phyloP scores from a whole-genome alignment of 37 sponge, comb jelly and placozoan genomes.

The Eunapius fragilis region DNA sequence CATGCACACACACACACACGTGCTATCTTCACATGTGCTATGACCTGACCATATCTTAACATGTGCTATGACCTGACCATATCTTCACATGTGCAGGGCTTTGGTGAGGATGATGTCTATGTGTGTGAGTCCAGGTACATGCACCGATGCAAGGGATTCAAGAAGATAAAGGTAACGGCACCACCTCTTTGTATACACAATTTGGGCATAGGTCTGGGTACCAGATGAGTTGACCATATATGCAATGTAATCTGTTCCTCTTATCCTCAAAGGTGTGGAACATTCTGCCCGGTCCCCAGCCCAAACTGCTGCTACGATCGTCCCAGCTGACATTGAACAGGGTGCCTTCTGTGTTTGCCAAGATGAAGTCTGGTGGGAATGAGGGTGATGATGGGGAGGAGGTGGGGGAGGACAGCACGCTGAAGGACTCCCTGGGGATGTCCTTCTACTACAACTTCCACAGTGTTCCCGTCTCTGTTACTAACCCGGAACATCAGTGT shows the following conservation, averaged over 20 bases:
- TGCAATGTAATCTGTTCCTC: not conserved
- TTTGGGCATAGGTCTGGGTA: no score
- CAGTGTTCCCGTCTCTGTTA: conserved; percentile 29
- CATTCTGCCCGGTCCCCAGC: conserved; percentile 15
- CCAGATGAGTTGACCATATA: not conserved
- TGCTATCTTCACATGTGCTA: no score
- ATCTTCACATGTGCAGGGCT: conserved; percentile 30
- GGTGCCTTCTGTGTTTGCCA: conserved; percentile 75
- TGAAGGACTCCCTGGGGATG: conserved; percentile 10
- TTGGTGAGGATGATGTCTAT: conserved; percentile 73
- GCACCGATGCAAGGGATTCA: conserved; percentile 65
- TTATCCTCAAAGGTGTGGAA: not conserved
- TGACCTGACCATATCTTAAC: no score
- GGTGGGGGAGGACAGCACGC: conserved; percentile 1
- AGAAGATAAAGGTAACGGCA: conserved; percentile 70
- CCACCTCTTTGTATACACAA: no score
- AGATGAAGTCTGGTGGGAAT: not conserved
- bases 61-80: no score
- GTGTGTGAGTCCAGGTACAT: conserved; percentile 87
- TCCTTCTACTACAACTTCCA: conserved; percentile 18
- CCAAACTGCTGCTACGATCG: conserved; percentile 27
- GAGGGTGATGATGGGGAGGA: conserved; percentile 11
- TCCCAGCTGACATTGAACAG: conserved; percentile 29
- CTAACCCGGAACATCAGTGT: conserved; percentile 44
- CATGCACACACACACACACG: no score